A percentile compares a stretch with the other conserved stretches of the same genome.
phyloP scores from a whole-genome alignment of 2,888 invertebrate species.

The Amorpha juglandis region DNA sequence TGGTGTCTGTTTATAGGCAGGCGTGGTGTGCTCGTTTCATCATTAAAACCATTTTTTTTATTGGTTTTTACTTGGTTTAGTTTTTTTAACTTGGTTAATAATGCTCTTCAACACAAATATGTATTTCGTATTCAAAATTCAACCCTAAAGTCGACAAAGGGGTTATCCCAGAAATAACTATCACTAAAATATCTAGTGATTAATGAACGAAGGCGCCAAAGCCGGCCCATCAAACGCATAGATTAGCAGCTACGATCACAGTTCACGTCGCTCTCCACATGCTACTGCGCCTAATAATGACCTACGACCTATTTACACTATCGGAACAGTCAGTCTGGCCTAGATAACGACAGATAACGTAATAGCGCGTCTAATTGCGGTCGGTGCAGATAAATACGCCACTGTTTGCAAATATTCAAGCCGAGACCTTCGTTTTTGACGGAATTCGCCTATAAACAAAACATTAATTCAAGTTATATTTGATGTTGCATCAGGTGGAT shows the following conservation, averaged over 20 bases:
- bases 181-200: neutral
- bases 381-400: constrained; percentile 33
- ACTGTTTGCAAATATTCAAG: constrained; percentile 43
- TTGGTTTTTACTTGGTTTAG: too few relatives aligned
- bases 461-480: constrained; percentile 26
- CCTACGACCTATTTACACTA: constrained; percentile 65
- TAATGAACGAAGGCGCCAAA: neutral
- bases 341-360: constrained; percentile 56
- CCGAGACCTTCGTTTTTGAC: constrained; percentile 44
- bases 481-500: too few relatives aligned
- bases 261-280: constrained; percentile 44
- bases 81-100: too few relatives aligned
- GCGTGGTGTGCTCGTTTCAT: too few relatives aligned
- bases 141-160: too few relatives aligned
- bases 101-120: too few relatives aligned
- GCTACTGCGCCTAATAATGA: constrained; percentile 72
- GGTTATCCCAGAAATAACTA: too few relatives aligned
- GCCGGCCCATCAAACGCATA: neutral
- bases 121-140: too few relatives aligned
- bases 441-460: constrained; percentile 39
- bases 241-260: constrained; percentile 20
- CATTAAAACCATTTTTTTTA: too few relatives aligned
- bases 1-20: too few relatives aligned
- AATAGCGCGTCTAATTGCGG: constrained; percentile 38
- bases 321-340: constrained; percentile 65